Percentiles rank a stretch among this genome's conserved stretches.
These are phyloP conservation scores for Gavia stellata DNA, from an alignment of 2,113 vertebrate species.

Conservation along the genomic window DNA sequence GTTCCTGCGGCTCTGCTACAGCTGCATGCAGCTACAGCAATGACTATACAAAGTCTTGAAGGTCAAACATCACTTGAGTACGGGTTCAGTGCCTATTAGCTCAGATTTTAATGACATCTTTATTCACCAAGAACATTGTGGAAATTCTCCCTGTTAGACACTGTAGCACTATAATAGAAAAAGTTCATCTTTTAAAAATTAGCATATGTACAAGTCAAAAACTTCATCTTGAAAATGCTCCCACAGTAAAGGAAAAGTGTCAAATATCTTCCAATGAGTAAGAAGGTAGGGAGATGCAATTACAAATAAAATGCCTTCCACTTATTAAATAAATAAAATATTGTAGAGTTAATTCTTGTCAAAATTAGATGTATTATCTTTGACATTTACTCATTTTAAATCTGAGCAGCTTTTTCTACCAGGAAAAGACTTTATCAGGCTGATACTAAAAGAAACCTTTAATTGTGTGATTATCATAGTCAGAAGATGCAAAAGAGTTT, in stretches of 20 bases:
- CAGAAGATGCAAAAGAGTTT: background rate
- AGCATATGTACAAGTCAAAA: background rate
- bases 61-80: background rate
- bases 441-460: background rate
- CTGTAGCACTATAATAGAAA: background rate
- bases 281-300: background rate
- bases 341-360: background rate
- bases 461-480: background rate
- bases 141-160: background rate
- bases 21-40: background rate
- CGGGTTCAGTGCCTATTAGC: background rate
- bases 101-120: constrained; percentile 1
- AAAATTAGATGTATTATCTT: background rate
- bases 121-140: background rate
- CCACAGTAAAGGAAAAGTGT: background rate
- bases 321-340: background rate
- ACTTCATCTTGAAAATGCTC: background rate
- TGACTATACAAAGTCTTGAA: background rate
- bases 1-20: background rate
- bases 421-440: background rate
- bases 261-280: background rate
- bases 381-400: background rate
- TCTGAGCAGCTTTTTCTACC: background rate
- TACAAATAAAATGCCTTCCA: background rate
- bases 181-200: background rate